Percentiles rank a stretch among this genome's conserved stretches.
Evolutionary conservation across 2,888 invertebrate genomes (phyloP).

Genomic region (Zhengitettix transpicula): DNA sequence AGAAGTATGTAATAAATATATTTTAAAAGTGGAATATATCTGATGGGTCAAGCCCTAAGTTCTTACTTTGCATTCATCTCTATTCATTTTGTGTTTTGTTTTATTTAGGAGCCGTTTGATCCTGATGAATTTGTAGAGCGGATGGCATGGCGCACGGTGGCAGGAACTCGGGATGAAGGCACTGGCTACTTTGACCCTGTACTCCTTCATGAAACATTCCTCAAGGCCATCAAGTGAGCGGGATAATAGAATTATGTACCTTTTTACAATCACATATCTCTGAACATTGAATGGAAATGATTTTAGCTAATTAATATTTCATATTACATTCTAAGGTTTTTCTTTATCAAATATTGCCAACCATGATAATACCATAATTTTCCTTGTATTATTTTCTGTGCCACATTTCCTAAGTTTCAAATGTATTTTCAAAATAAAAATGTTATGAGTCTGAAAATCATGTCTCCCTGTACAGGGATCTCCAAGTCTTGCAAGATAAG

Average conservation of each 20-base stretch:
- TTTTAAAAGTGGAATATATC: background rate
- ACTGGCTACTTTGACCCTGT: slow-evolving; percentile 70
- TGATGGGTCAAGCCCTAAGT: no score
- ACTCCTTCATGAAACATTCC: slow-evolving; percentile 77
- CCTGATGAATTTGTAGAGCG: slow-evolving; percentile 95
- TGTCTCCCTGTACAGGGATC: slow-evolving; percentile 24
- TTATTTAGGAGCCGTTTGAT: slow-evolving; percentile 78
- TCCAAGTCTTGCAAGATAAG: slow-evolving; percentile 60
- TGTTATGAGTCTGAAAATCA: no score
- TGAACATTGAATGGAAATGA: background rate
- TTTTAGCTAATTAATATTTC: background rate
- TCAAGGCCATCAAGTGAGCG: slow-evolving; percentile 64
- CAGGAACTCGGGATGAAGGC: slow-evolving; percentile 44
- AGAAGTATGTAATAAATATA: background rate
- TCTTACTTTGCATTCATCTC: background rate
- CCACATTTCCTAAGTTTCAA: no score
- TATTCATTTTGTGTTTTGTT: slow-evolving; percentile 15
- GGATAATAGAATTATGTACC: no score
- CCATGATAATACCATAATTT: no score
- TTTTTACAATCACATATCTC: background rate
- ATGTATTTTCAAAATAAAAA: no score
- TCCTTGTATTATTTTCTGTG: no score
- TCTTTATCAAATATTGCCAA: background rate
- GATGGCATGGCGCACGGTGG: slow-evolving; percentile 84
- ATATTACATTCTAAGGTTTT: background rate